phyloP scores from a whole-genome alignment of 1,140 invertebrate species.

The Pseudomyrmex gracilis region DNA sequence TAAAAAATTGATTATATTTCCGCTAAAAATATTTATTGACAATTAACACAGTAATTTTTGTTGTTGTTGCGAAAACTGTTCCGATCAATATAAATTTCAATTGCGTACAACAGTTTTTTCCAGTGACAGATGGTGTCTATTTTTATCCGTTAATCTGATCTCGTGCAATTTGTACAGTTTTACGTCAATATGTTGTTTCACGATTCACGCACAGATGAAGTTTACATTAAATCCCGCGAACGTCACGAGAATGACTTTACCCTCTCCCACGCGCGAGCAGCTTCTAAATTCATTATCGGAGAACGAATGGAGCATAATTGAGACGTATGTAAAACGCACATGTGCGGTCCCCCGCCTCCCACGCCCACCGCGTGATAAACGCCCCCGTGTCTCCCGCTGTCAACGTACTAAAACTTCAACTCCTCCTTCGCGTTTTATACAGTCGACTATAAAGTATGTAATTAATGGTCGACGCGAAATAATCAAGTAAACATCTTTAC shows the following conservation, averaged over 20 bases:
- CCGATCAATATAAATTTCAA: background rate
- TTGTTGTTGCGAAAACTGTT: background rate
- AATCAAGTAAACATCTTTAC: constrained; percentile 18
- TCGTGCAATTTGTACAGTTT: background rate
- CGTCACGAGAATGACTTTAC: background rate
- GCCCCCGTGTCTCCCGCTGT: constrained; percentile 37
- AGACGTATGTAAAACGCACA: constrained; percentile 57
- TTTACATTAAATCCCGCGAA: constrained; percentile 16
- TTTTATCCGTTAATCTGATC: constrained; percentile 3
- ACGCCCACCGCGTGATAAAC: constrained; percentile 35
- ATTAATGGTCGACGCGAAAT: constrained; percentile 31
- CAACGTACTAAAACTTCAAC: constrained; percentile 39
- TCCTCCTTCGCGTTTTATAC: constrained; percentile 30
- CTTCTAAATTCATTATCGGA: constrained; percentile 53
- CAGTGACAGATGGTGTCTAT: background rate
- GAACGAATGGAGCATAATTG: constrained; percentile 52
- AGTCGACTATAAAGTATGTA: constrained; percentile 7
- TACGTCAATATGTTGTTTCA: background rate
- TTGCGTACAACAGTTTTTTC: background rate
- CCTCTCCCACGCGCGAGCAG: constrained; percentile 35
- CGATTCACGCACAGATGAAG: background rate
- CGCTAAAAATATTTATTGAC: background rate
- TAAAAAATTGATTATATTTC: background rate
- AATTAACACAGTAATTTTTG: background rate
- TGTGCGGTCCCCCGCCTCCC: constrained; percentile 38